These are phyloP conservation scores for Rhyzopertha dominica DNA, from an alignment of 1,140 invertebrate genomes.

Conservation along the genomic window DNA sequence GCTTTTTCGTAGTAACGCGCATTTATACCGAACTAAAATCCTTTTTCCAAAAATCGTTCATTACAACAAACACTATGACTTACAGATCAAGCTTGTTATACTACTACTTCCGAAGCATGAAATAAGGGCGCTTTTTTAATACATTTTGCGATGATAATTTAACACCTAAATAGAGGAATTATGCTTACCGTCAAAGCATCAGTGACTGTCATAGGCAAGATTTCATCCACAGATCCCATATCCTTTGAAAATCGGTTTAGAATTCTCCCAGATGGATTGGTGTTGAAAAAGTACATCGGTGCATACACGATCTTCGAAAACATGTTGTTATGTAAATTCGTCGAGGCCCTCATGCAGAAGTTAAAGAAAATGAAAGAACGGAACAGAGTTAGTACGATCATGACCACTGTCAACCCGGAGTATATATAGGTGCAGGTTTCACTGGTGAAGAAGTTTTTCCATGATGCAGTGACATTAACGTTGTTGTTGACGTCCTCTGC, in stretches of 20 bases:
- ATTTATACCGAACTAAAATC: too few relatives aligned
- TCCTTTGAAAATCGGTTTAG: slow-evolving; percentile 73
- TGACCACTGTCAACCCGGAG: slow-evolving; percentile 43
- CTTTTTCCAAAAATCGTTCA: too few relatives aligned
- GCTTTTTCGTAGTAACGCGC: too few relatives aligned
- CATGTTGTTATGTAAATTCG: slow-evolving; percentile 72
- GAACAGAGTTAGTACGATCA: slow-evolving; percentile 54
- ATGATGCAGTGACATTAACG: not conserved
- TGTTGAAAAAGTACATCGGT: slow-evolving; percentile 85
- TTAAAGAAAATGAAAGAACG: slow-evolving; percentile 69
- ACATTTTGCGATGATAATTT: too few relatives aligned
- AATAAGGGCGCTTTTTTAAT: too few relatives aligned
- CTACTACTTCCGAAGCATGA: too few relatives aligned
- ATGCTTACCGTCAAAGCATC: slow-evolving; percentile 73
- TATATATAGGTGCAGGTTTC: slow-evolving; percentile 45
- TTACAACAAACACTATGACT: too few relatives aligned
- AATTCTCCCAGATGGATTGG: slow-evolving; percentile 74
- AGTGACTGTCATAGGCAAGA: slow-evolving; percentile 67
- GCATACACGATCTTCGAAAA: slow-evolving; percentile 74
- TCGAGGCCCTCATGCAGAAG: slow-evolving; percentile 62
- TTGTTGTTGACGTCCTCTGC: slow-evolving; percentile 17
- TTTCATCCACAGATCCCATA: slow-evolving; percentile 77
- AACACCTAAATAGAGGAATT: slow-evolving; percentile 67
- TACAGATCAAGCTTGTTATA: too few relatives aligned
- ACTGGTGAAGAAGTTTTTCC: slow-evolving; percentile 28